Evolutionary conservation across 2,797 vertebrate species (phyloP).

Genomic region (Ctenopoma multispine): DNA sequence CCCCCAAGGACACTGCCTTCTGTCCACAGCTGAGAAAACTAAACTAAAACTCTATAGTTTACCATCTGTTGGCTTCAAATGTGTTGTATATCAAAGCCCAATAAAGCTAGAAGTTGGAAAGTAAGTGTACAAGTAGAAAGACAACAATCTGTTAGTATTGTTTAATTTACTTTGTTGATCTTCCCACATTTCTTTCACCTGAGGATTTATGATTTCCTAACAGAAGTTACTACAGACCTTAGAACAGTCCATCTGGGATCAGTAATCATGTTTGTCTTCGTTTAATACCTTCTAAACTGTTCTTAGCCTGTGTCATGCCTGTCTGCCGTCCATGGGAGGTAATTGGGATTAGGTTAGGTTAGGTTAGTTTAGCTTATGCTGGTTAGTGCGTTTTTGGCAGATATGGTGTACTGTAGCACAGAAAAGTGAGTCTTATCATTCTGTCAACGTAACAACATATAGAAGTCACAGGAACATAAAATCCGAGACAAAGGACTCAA

Average conservation of each 20-base stretch:
- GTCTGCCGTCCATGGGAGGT: no score
- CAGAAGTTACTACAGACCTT: neutral
- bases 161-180: neutral
- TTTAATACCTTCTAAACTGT: no score
- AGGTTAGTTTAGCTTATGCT: no score
- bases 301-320: no score
- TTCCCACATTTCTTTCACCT: neutral
- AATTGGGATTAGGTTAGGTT: no score
- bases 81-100: neutral
- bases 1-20: neutral
- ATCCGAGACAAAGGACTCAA: no score
- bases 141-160: neutral
- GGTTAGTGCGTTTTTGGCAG: no score
- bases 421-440: no score
- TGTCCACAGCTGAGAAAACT: slow-evolving; percentile 8
- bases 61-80: slow-evolving; percentile 14
- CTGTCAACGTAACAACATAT: no score
- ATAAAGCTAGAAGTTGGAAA: neutral
- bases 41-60: neutral
- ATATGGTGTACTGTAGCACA: no score
- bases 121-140: neutral
- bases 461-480: no score
- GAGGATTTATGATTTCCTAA: neutral
- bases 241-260: neutral
- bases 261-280: no score